Base-by-base conservation (phyloP, 2,888 invertebrate genomes). In the Eueremaeus valkanovi region DNA sequence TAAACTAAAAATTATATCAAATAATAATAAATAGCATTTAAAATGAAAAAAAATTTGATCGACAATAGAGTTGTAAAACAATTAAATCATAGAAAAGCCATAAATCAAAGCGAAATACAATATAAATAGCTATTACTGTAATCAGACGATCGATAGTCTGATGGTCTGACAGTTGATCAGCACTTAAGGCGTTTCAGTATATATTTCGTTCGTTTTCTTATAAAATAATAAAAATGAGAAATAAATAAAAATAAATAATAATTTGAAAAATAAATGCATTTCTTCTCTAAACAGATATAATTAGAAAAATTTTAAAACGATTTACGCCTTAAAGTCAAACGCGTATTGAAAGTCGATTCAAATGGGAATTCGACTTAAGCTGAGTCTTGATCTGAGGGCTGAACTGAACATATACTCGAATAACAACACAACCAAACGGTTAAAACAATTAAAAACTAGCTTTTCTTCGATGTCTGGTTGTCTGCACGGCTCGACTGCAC, bases 221-320 rank as follows among this genome's bases (percentile, higher is more conserved):
- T n/a, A n/a, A n/a, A n/a, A n/a, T 11, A 9, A 29, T 33, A 13
- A 61, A 63, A 18, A 33, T 21, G n/a, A 11, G n/a, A 36, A 36
- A 63, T 63, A 63, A 36, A 36, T 36, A 33, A 18, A 63, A 63
- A 63, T 63, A 63, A 63, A 36, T 63, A 27, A 24, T 8, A n/a
- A 24, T 55, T 27, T 51, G 18, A 31, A 63, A 61, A 63, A 63
- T 63, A 63, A 63, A 63, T 63, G 63, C 63, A 18, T 18, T 63
- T 31, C 21, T 36, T 31, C 16, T 63, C 21, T n/a, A n/a, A n/a
- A n/a, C n/a, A n/a, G n/a, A n/a, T n/a, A n/a, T n/a, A n/a, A n/a
- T n/a, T 11, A 45, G 45, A 11, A 45, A 45, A 45, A 36, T 11
- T 11, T 11, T 42, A 42, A 42, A 11, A 42, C 42, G 16, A 42